Percentiles rank a stretch among this genome's conserved stretches.
phyloP scores from a whole-genome alignment of 2,113 vertebrate species.

The Speoplatyrhinus poulsoni region DNA sequence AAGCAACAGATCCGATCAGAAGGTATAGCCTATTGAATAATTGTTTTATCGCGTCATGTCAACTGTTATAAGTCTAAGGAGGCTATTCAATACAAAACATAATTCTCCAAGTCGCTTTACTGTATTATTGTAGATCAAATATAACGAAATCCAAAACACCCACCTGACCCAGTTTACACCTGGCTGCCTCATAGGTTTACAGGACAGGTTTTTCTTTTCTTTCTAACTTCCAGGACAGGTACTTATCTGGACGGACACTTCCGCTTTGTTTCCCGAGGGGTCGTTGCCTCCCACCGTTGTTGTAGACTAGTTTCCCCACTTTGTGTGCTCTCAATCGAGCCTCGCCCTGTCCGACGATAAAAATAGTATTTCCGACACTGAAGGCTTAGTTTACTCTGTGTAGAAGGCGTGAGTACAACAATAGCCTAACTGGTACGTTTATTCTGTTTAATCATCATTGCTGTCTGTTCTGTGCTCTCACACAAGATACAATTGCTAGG shows the following conservation, averaged over 20 bases:
- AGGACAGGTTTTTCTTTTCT: conserved; percentile 40
- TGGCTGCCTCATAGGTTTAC: background rate
- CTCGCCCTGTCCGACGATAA: conserved; percentile 68
- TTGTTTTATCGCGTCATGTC: too few relatives aligned
- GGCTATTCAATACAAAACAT: background rate
- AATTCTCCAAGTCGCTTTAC: background rate
- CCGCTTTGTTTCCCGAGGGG: conserved; percentile 61
- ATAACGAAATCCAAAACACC: background rate
- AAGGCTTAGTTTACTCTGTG: conserved; percentile 13
- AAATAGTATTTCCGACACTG: conserved; percentile 73
- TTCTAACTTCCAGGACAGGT: conserved; percentile 51
- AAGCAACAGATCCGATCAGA: too few relatives aligned
- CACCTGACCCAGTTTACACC: conserved; percentile 8
- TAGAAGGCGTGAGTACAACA: too few relatives aligned
- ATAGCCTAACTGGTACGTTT: too few relatives aligned
- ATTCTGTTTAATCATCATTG: background rate
- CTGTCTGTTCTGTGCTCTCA: background rate
- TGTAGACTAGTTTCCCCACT: conserved; percentile 66
- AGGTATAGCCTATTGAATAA: too few relatives aligned
- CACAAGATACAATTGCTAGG: background rate
- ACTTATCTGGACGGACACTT: conserved; percentile 68
- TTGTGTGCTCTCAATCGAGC: conserved; percentile 62
- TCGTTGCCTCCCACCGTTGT: conserved; percentile 17
- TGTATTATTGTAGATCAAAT: background rate
- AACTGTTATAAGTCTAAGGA: too few relatives aligned